Evolutionary conservation across 92 coral and sea anemone species (phyloP).

Genomic region (Paragorgia papillata): DNA sequence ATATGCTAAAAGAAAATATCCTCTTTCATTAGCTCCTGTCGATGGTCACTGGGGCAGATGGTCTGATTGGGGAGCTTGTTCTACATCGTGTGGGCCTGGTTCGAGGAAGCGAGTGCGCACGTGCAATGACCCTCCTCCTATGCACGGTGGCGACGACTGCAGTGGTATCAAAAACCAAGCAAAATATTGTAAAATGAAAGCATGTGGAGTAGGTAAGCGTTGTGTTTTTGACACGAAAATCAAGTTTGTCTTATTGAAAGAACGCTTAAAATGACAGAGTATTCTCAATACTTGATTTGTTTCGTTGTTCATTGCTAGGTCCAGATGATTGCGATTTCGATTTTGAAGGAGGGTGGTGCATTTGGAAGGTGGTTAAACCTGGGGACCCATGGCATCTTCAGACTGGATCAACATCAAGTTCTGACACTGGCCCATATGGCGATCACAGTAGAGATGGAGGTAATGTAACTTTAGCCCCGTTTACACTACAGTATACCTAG

Average conservation of each 20-base stretch:
- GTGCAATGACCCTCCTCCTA: conserved; percentile 39
- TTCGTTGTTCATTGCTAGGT: conserved; percentile 66
- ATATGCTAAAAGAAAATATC: too few relatives aligned
- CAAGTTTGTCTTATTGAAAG: too few relatives aligned
- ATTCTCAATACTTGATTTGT: too few relatives aligned
- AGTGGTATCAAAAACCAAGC: background rate
- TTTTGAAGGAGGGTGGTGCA: conserved; percentile 42
- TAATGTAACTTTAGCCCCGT: too few relatives aligned
- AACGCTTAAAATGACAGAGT: too few relatives aligned
- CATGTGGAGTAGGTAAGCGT: conserved; percentile 26
- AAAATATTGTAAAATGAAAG: background rate
- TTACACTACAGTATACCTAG: too few relatives aligned
- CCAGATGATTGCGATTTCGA: conserved; percentile 87
- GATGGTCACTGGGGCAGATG: conserved; percentile 32
- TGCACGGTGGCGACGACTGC: conserved; percentile 8
- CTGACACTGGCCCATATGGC: conserved; percentile 58
- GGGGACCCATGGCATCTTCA: conserved; percentile 54
- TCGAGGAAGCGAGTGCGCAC: background rate
- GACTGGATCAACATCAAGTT: conserved; percentile 50
- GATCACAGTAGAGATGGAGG: conserved; percentile 46
- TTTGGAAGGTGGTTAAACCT: conserved; percentile 25
- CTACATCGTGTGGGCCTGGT: conserved; percentile 21
- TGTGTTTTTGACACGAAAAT: too few relatives aligned
- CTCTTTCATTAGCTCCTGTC: conserved; percentile 13
- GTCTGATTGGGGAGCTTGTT: conserved; percentile 28